These are phyloP conservation scores for Incurvaria masculella DNA, from an alignment of 2,888 invertebrate species.

Conservation along the genomic window DNA sequence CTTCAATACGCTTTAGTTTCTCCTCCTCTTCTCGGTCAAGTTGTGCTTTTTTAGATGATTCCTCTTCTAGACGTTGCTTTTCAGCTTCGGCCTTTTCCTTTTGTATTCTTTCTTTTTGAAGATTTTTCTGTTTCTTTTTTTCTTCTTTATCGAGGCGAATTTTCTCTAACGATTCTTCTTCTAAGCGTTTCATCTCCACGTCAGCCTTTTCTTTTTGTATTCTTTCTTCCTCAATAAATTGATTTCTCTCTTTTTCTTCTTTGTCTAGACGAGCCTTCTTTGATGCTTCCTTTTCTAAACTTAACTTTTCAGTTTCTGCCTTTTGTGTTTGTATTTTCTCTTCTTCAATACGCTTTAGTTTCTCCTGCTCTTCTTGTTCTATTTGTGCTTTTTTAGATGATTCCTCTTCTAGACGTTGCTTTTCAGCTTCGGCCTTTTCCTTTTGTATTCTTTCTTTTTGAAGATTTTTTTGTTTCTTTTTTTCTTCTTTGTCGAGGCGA, in stretches of 20 bases:
- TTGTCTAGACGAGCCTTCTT: slow-evolving; percentile 7
- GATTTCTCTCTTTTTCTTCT: slow-evolving; percentile 11
- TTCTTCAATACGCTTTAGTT: slow-evolving; percentile 12
- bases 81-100: slow-evolving; percentile 16
- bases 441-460: slow-evolving; percentile 15
- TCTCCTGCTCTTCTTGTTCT: slow-evolving; percentile 14
- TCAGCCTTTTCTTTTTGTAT: slow-evolving; percentile 6
- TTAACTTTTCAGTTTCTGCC: slow-evolving; percentile 8
- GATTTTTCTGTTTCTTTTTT: slow-evolving; percentile 12
- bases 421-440: slow-evolving; percentile 11
- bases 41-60: not conserved
- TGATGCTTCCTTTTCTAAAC: slow-evolving; percentile 7
- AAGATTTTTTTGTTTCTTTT: slow-evolving; percentile 16
- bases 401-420: slow-evolving; percentile 12
- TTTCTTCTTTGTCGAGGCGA: slow-evolving; percentile 14
- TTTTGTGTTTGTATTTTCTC: slow-evolving; percentile 11
- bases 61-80: not conserved
- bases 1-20: not conserved
- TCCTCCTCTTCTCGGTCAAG: not conserved
- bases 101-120: slow-evolving; percentile 12
- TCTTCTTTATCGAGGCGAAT: not conserved
- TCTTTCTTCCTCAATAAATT: slow-evolving; percentile 14
- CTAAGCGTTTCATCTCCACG: slow-evolving; percentile 5
- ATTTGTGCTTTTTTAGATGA: slow-evolving; percentile 11
- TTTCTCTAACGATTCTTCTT: slow-evolving; percentile 5